Conservation (phyloP, 2,888 invertebrate genomes). For the Cenopis cana region DNA sequence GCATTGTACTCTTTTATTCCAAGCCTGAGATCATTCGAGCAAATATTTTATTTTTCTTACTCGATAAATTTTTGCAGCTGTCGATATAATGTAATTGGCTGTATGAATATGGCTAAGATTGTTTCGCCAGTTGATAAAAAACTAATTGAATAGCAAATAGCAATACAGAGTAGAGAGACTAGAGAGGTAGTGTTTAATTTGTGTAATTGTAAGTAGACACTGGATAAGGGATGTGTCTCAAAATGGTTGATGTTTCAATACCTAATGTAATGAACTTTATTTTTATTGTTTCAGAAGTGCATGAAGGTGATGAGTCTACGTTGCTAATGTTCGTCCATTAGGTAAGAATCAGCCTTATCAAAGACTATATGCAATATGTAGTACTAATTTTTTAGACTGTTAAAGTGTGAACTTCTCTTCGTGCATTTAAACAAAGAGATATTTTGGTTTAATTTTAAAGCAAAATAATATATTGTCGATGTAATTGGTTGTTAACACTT, state of each 20-base stretch:
- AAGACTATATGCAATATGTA: too few relatives aligned
- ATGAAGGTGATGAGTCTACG: constrained; percentile 71
- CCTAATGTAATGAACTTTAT: constrained; percentile 47
- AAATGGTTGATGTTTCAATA: constrained; percentile 37
- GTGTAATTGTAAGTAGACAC: not conserved
- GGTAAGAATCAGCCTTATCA: constrained; percentile 58
- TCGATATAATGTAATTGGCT: constrained; percentile 30
- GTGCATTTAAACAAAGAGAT: not conserved
- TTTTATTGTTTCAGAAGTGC: constrained; percentile 77
- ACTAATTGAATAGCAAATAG: constrained; percentile 17
- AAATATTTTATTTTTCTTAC: constrained; percentile 48
- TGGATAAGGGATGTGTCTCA: not conserved
- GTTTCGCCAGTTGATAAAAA: constrained; percentile 17
- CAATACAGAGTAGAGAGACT: not conserved
- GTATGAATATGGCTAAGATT: constrained; percentile 23
- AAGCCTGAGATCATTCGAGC: constrained; percentile 53
- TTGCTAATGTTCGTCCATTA: constrained; percentile 64
- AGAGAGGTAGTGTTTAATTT: constrained; percentile 10
- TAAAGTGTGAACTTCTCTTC: not conserved
- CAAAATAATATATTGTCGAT: too few relatives aligned
- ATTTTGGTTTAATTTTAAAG: not conserved
- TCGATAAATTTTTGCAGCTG: constrained; percentile 38
- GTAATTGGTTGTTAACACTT: constrained; percentile 6
- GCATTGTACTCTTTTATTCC: constrained; percentile 62
- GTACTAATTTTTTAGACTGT: too few relatives aligned